A percentile compares a stretch with the other conserved stretches of the same genome.
Conservation (phyloP, 2,797 vertebrate species). For the Pangasius krempfi region DNA sequence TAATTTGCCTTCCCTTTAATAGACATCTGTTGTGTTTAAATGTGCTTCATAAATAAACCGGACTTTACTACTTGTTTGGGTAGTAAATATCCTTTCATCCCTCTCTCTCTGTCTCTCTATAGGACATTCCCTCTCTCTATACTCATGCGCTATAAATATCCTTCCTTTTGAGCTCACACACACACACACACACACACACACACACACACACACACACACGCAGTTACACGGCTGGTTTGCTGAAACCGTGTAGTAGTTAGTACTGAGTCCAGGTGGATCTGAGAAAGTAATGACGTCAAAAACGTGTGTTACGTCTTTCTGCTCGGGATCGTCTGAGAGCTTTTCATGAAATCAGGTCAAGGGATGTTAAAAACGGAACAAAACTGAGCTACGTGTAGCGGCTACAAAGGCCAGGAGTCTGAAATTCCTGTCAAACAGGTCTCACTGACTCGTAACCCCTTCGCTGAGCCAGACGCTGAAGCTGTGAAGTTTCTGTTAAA, state of each 20-base stretch:
- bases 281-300: neutral
- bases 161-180: neutral
- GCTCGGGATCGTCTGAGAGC: neutral
- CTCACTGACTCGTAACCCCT: neutral
- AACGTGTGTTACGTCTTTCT: neutral
- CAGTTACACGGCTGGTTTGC: neutral
- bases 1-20: neutral
- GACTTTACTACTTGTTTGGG: constrained; percentile 21
- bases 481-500: no score
- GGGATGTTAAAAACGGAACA: neutral
- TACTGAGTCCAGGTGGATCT: neutral
- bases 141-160: neutral
- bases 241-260: neutral
- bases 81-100: constrained; percentile 15
- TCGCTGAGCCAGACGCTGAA: neutral
- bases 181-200: constrained; percentile 7
- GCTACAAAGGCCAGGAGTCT: neutral
- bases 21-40: constrained; percentile 23
- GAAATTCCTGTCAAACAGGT: neutral
- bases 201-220: neutral
- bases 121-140: neutral
- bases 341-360: neutral
- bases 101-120: neutral
- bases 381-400: neutral
- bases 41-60: constrained; percentile 3